Base-by-base conservation (phyloP, 2,888 invertebrate genomes). In the Andricus quercusramuli region DNA sequence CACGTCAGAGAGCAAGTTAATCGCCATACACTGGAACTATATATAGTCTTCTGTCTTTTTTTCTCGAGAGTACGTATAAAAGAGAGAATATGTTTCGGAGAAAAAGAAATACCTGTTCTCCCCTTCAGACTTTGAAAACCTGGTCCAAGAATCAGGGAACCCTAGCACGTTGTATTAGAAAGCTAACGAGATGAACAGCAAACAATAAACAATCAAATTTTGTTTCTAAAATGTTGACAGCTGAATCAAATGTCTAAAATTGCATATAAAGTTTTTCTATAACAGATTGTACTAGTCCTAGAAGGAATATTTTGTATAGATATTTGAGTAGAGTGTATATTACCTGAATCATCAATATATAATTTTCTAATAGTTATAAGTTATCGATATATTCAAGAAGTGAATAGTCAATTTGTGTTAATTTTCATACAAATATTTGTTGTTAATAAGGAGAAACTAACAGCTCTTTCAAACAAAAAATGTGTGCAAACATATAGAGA, bases 21-120 rank as follows among this genome's bases (percentile, higher is more conserved):
- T 51, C 68, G 47, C 47, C 44, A 29, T 29, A 51, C 47, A 29
- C 68, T 44, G 22, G 20, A 70, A 47, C 47, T 47, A 25, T 29
- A 47, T 51, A 47, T 20, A 51, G 20, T 25, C 47, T 44, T 51
- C 20, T 51, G n/a, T 47, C 20, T 25, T 51, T 66, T 41, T 44
- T 51, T 44, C 47, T 68, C 22, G 2, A 17, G 25, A 70, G 68
- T 51, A 51, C 20, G 47, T 68, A 68, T 68, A 68, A 68, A 68
- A 68, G 47, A 68, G 68, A 47, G 44, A 47, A 70, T 70, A 51
- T 70, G 47, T 70, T 70, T 70, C 29, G 20, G 51, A 51, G 44
- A 51, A 51, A 70, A 70, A 70, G 47, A 70, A 70, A 70, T 70
- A 70, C 68, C 68, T 70, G 68, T 70, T 70, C 47, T 70, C 68